Evolutionary conservation across 1,140 invertebrate genomes (phyloP).

Genomic region (Adoxophyes honmai): DNA sequence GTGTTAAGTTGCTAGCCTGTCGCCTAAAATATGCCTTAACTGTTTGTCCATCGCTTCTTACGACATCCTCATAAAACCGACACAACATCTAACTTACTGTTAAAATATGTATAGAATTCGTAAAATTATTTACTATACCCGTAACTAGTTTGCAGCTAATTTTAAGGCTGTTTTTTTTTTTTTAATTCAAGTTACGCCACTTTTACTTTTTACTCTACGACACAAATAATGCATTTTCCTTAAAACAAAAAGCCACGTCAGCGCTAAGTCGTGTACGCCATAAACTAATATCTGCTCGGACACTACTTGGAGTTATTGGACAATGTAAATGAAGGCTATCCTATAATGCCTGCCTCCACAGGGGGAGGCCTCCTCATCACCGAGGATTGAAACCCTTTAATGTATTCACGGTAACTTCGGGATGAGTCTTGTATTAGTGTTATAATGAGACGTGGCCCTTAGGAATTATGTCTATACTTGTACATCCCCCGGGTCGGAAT

Average conservation of each 20-base stretch:
- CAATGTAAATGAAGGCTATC: slow-evolving; percentile 76
- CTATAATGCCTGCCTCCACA: slow-evolving; percentile 67
- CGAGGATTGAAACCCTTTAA: slow-evolving; percentile 76
- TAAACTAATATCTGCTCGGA: slow-evolving; percentile 75
- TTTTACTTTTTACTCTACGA: no score
- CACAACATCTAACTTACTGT: no score
- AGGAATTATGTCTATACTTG: slow-evolving; percentile 74
- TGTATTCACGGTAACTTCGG: slow-evolving; percentile 75
- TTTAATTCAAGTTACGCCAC: no score
- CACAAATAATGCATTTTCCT: no score
- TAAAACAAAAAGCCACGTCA: neutral
- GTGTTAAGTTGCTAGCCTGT: no score
- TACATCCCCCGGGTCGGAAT: slow-evolving; percentile 53
- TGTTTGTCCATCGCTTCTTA: no score
- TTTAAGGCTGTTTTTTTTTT: no score
- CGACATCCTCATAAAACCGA: no score
- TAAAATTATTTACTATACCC: no score
- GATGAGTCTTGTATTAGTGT: slow-evolving; percentile 76
- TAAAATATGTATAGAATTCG: no score
- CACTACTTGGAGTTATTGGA: slow-evolving; percentile 76
- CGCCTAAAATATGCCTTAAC: no score
- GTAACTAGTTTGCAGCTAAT: no score
- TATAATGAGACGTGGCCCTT: slow-evolving; percentile 75
- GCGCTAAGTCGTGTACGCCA: slow-evolving; percentile 49
- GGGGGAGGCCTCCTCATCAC: slow-evolving; percentile 62